A percentile compares a stretch with the other conserved stretches of the same genome.
These are phyloP conservation scores for Myiagra hebetior DNA, from an alignment of 2,113 vertebrate genomes.

Conservation along the genomic window DNA sequence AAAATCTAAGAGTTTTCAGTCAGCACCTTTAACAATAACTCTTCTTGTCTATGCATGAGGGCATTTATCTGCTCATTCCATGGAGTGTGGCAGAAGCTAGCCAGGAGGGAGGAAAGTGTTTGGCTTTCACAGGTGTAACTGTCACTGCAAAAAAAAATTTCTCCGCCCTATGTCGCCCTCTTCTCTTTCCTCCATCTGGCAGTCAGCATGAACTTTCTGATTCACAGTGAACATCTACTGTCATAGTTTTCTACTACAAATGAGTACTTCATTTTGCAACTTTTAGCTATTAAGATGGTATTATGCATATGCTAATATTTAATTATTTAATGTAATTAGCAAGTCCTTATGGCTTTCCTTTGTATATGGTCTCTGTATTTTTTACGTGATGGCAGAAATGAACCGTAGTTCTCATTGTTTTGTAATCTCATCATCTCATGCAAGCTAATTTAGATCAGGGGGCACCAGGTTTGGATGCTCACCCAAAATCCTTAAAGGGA, in stretches of 20 bases:
- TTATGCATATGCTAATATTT: neutral
- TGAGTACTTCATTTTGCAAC: neutral
- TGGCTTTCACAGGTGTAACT: neutral
- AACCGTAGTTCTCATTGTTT: neutral
- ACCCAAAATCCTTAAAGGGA: neutral
- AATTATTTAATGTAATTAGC: neutral
- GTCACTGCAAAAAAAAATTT: neutral
- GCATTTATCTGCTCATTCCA: neutral
- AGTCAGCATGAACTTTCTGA: neutral
- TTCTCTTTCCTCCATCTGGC: neutral
- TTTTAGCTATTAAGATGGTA: neutral
- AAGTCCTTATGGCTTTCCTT: neutral
- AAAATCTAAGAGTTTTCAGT: neutral
- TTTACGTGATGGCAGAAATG: neutral
- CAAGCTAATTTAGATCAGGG: neutral
- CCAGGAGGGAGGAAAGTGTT: neutral
- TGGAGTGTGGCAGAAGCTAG: neutral
- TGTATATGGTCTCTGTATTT: neutral
- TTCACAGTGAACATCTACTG: neutral
- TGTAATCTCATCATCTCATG: neutral
- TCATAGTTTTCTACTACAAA: neutral
- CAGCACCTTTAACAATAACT: neutral
- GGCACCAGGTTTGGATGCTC: neutral
- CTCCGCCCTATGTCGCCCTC: neutral
- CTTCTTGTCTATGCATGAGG: neutral